Percentiles rank a stretch among this genome's conserved stretches.
These are phyloP conservation scores for Rhingia campestris DNA, from an alignment of 2,888 invertebrate genomes.

Conservation along the genomic window DNA sequence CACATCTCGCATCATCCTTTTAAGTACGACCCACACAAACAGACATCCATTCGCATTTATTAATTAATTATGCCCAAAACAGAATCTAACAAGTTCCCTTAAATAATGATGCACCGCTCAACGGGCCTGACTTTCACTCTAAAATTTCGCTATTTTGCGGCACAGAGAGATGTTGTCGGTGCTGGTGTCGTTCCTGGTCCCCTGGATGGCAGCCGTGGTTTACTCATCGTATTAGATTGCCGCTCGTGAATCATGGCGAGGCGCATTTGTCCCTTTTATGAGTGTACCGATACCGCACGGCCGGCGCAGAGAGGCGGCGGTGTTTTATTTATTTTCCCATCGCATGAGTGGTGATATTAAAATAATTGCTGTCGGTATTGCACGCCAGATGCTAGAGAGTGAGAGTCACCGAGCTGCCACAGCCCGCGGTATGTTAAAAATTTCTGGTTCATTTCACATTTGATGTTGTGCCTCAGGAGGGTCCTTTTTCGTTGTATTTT, in stretches of 20 bases:
- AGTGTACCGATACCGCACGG: constrained; percentile 10
- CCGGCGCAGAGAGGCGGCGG: not conserved
- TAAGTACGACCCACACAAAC: not conserved
- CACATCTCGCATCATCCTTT: constrained; percentile 38
- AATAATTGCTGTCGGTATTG: constrained; percentile 64
- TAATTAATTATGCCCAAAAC: constrained; percentile 73
- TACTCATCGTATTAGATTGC: constrained; percentile 36
- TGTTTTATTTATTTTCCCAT: constrained; percentile 66
- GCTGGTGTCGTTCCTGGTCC: constrained; percentile 35
- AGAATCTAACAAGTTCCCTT: constrained; percentile 65
- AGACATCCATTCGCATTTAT: constrained; percentile 47
- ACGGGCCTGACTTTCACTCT: constrained; percentile 35
- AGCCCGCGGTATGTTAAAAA: constrained; percentile 45
- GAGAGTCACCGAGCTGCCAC: constrained; percentile 31
- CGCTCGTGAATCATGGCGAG: constrained; percentile 36
- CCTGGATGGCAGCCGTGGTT: constrained; percentile 52
- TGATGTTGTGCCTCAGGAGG: constrained; percentile 33
- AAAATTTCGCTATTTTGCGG: constrained; percentile 52
- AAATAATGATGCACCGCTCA: constrained; percentile 56
- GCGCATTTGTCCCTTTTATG: constrained; percentile 53
- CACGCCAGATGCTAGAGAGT: constrained; percentile 64
- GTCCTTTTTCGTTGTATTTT: constrained; percentile 6
- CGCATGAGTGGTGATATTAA: constrained; percentile 67
- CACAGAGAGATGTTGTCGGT: not conserved
- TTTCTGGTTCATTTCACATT: constrained; percentile 65